These are phyloP conservation scores for Temnothorax ravouxi DNA, from an alignment of 2,888 invertebrate species.

Conservation along the genomic window DNA sequence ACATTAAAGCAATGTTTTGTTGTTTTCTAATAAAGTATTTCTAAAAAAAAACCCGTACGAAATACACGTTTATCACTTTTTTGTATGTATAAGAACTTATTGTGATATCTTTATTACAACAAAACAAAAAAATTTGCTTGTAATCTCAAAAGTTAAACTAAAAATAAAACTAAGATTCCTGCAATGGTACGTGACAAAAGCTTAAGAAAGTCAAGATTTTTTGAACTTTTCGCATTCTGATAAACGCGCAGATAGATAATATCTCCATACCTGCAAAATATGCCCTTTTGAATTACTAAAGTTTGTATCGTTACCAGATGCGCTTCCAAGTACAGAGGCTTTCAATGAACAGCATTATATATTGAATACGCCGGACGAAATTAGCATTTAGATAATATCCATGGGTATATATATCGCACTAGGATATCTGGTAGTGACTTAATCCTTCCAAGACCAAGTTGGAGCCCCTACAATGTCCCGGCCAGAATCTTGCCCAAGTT, in stretches of 20 bases:
- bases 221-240: neutral
- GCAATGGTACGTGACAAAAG: neutral
- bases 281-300: neutral
- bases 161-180: neutral
- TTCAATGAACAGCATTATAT: conserved; percentile 34
- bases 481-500: conserved; percentile 73
- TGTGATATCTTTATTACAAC: neutral
- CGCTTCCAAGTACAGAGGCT: neutral
- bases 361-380: conserved; percentile 33
- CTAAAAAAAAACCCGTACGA: neutral
- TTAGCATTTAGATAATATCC: conserved; percentile 62
- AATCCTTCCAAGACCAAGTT: conserved; percentile 66
- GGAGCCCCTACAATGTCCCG: conserved; percentile 65
- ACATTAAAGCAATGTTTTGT: neutral
- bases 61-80: neutral
- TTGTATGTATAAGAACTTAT: neutral
- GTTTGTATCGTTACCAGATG: conserved; percentile 25
- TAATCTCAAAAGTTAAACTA: neutral
- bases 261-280: neutral
- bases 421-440: conserved; percentile 67
- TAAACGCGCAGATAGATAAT: conserved; percentile 1
- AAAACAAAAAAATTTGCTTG: neutral
- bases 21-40: neutral
- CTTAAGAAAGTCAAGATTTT: neutral
- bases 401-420: conserved; percentile 47